Evolutionary conservation across 2,113 vertebrate species (phyloP), one percentile per base, ranked within the genome.

Genomic region (Jaculus jaculus): DNA sequence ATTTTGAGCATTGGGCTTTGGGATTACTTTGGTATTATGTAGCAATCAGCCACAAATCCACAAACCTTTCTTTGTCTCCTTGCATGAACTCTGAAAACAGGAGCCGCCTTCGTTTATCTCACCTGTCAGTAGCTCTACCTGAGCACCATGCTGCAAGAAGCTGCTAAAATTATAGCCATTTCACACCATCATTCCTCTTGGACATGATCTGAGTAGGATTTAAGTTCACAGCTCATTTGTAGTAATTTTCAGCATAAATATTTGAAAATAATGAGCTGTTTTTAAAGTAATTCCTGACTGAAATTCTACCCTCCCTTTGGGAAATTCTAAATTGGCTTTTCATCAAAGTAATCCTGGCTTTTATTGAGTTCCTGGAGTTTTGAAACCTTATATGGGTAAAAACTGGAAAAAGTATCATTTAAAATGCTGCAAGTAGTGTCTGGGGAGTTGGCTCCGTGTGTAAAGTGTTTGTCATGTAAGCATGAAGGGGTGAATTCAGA

Each of bases 251-350:
- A 60, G 7, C 80, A 94, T 66, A 92, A 91, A 74, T 77, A 80
- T 87, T 87, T 84, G 23, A 96, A 89, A 83, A 60, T 68, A 65
- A 83, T 63, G 30, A 39, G 47, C 74, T 79, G 12, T 68, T 18
- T 89, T 91, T 69, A 86, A 21, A 82, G 51, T 24, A 21, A 4
- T 75, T 75, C 30, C 26, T 80, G 42, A 72, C 79, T 34, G 72
- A 37, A 84, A 37, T 23, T 93, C 23, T 89, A 16, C 6, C 30
- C n/a, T 88, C 24, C 32, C 60, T 72, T 87, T 34, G 60, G 74
- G 47, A 94, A 54, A 93, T 94, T 96, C 39, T 91, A 74, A 79
- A 86, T 78, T 73, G 28, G 4, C 13, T 84, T 95, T 86, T 96
- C 34, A 84, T 91, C 68, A 84, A 84, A 74, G 37, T 66, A 58